These are phyloP conservation scores for Heteronetta atricapilla DNA, from an alignment of 2,113 vertebrate genomes.

Conservation along the genomic window DNA sequence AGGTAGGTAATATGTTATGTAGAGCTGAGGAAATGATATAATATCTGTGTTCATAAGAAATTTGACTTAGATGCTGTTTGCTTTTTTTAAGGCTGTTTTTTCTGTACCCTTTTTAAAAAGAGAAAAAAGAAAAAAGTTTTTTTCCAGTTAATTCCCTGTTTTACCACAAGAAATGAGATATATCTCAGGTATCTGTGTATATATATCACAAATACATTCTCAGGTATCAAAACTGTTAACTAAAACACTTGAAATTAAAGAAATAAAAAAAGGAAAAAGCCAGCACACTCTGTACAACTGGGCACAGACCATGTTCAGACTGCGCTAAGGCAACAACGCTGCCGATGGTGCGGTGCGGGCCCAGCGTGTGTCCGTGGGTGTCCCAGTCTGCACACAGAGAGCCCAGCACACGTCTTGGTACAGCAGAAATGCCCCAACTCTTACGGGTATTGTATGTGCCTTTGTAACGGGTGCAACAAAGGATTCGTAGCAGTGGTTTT, in stretches of 20 bases:
- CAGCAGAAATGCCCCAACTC: accelerated
- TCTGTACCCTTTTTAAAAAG: background rate
- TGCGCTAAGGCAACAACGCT: background rate
- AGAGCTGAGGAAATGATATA: background rate
- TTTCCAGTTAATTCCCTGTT: background rate
- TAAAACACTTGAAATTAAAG: background rate
- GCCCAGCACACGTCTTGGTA: background rate
- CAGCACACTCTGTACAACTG: background rate
- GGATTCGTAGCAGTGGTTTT: background rate
- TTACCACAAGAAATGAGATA: background rate
- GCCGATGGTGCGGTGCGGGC: background rate
- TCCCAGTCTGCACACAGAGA: background rate
- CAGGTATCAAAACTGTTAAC: background rate
- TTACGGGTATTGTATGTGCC: too few species aligned
- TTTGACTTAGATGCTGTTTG: background rate
- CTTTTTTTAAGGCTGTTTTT: background rate
- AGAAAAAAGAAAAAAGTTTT: accelerated
- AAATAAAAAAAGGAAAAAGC: background rate
- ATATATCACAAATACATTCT: too few species aligned
- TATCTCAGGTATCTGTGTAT: background rate
- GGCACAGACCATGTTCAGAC: background rate
- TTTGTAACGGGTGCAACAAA: background rate
- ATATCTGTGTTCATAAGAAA: background rate
- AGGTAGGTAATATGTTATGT: accelerated
- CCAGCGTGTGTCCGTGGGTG: accelerated